Conservation (phyloP, 2,888 invertebrate genomes). For the Molorchus minor region DNA sequence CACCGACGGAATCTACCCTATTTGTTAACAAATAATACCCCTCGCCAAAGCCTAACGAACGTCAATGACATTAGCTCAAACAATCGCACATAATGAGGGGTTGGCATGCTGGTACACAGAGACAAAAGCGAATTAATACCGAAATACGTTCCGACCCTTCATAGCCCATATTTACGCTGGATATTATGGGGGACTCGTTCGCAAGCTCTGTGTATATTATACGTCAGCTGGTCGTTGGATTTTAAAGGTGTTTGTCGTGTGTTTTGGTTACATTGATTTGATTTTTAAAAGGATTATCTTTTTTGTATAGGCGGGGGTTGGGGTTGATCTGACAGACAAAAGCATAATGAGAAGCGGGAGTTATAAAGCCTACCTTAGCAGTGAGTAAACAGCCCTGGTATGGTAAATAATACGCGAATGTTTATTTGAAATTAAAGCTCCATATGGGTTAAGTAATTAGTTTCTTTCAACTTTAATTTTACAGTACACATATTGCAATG, state of each 20-base stretch:
- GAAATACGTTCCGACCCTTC: conserved; percentile 44
- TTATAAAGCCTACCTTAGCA: no score
- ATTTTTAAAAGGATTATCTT: conserved; percentile 51
- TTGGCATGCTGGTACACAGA: conserved; percentile 43
- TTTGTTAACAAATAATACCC: no score
- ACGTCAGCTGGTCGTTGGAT: conserved; percentile 49
- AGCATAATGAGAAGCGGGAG: no score
- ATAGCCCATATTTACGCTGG: conserved; percentile 42
- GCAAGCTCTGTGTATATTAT: conserved; percentile 42
- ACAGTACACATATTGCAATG: no score
- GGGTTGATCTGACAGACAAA: no score
- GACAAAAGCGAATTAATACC: conserved; percentile 45
- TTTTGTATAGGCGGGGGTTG: no score
- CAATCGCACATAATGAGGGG: conserved; percentile 43
- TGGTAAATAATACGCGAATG: no score
- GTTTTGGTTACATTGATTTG: conserved; percentile 48
- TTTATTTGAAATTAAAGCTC: no score
- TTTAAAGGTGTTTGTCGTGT: conserved; percentile 50
- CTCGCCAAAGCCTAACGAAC: conserved; percentile 11
- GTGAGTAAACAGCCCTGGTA: no score
- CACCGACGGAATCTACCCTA: no score
- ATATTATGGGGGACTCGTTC: conserved; percentile 31
- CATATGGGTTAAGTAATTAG: no score
- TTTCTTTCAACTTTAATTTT: no score
- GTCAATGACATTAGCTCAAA: conserved; percentile 34